These are phyloP conservation scores for Diuraphis noxia DNA, from an alignment of 1,140 invertebrate genomes.

Conservation along the genomic window DNA sequence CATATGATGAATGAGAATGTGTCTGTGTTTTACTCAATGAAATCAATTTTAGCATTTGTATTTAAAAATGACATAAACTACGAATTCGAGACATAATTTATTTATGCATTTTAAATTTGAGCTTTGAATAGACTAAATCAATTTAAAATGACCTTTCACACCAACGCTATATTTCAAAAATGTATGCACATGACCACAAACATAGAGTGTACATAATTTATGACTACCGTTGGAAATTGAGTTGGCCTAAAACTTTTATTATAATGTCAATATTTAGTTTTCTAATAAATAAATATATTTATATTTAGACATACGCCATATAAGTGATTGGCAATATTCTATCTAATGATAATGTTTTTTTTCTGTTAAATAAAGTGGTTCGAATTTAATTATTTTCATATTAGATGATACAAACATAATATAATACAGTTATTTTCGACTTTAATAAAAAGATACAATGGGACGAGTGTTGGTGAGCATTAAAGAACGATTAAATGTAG, in stretches of 20 bases:
- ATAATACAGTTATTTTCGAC: background rate
- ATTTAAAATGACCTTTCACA: background rate
- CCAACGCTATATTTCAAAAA: background rate
- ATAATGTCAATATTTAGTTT: background rate
- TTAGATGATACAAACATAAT: background rate
- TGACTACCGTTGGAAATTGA: background rate
- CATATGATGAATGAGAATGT: background rate
- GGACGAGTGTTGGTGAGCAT: background rate
- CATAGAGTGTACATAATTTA: background rate
- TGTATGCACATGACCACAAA: background rate
- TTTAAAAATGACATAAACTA: background rate
- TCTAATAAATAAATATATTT: background rate
- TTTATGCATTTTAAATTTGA: background rate
- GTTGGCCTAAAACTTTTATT: background rate
- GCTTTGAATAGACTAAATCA: background rate
- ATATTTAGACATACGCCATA: background rate
- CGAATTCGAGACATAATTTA: background rate
- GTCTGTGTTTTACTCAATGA: background rate
- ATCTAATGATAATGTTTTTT: background rate
- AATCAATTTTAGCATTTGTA: background rate
- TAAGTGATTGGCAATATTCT: background rate
- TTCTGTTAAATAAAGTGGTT: background rate
- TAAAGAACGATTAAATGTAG: background rate
- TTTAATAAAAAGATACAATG: background rate
- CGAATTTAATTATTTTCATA: background rate